Percentiles rank a stretch among this genome's conserved stretches.
Evolutionary conservation across 2,797 vertebrate genomes (phyloP).

Genomic region (Gymnocypris eckloni): DNA sequence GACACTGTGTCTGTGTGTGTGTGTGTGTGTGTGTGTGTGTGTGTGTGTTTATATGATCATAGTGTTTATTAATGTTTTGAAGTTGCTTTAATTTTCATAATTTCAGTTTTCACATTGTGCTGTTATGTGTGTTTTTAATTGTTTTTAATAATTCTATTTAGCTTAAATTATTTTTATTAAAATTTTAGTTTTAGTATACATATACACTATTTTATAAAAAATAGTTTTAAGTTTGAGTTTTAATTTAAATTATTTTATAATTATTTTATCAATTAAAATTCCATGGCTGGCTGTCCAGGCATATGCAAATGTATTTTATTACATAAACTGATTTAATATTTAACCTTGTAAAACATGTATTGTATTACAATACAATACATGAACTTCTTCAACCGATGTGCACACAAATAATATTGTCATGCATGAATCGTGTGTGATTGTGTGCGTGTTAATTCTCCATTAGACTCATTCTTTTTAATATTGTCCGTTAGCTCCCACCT

Average conservation of each 20-base stretch:
- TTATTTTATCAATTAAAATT: neutral
- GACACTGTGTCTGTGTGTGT: neutral
- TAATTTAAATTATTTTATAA: neutral
- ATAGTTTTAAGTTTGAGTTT: neutral
- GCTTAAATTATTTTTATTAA: neutral
- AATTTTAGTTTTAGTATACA: neutral
- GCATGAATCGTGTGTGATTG: neutral
- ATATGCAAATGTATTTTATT: neutral
- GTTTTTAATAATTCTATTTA: neutral
- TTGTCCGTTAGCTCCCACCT: slow-evolving; percentile 12
- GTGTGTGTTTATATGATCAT: too few relatives aligned
- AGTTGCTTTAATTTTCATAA: neutral
- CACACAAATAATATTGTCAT: neutral
- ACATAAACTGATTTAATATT: neutral
- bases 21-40: too few relatives aligned
- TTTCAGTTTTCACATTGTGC: neutral
- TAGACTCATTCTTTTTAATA: neutral
- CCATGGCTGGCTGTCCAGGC: neutral
- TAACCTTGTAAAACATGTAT: neutral
- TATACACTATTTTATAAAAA: neutral
- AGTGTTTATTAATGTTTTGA: neutral
- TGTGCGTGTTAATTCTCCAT: neutral
- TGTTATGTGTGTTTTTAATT: too few relatives aligned
- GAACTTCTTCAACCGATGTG: neutral
- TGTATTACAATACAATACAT: neutral